Evolutionary conservation across 2,113 vertebrate species (phyloP).

Genomic region (Donacobius atricapilla): DNA sequence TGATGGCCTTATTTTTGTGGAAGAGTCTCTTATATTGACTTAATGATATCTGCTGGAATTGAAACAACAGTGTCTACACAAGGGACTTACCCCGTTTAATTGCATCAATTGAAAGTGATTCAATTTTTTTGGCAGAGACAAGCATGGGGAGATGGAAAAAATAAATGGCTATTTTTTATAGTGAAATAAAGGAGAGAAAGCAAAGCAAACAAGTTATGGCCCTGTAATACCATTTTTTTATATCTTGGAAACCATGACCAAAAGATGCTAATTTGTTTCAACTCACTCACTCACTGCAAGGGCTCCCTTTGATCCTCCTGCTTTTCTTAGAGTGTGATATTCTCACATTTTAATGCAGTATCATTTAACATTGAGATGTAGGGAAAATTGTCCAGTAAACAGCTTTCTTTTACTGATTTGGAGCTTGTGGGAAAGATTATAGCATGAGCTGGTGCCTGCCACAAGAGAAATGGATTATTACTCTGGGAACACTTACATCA

Average conservation of each 20-base stretch:
- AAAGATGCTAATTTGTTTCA: slow-evolving; percentile 29
- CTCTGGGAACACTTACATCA: slow-evolving; percentile 23
- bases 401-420: slow-evolving; percentile 15
- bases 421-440: slow-evolving; percentile 45
- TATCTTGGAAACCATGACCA: slow-evolving; percentile 61
- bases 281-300: slow-evolving; percentile 4
- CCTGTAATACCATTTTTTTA: slow-evolving; percentile 37
- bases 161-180: background rate
- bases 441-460: background rate
- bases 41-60: slow-evolving; percentile 33
- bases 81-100: slow-evolving; percentile 33
- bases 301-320: slow-evolving; percentile 14
- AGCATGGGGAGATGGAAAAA: background rate
- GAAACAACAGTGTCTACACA: slow-evolving; percentile 42
- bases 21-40: slow-evolving; percentile 31
- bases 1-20: slow-evolving; percentile 20
- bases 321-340: background rate
- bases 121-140: slow-evolving; percentile 36
- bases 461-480: slow-evolving; percentile 20
- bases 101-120: slow-evolving; percentile 41
- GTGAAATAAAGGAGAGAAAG: slow-evolving; percentile 4
- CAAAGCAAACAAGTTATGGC: slow-evolving; percentile 28
- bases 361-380: slow-evolving; percentile 13
- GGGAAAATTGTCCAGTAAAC: background rate
- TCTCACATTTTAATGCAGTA: slow-evolving; percentile 4